Percentiles rank a stretch among this genome's conserved stretches.
These are phyloP conservation scores for Acleris holmiana DNA, from an alignment of 2,888 invertebrate species.

Conservation along the genomic window DNA sequence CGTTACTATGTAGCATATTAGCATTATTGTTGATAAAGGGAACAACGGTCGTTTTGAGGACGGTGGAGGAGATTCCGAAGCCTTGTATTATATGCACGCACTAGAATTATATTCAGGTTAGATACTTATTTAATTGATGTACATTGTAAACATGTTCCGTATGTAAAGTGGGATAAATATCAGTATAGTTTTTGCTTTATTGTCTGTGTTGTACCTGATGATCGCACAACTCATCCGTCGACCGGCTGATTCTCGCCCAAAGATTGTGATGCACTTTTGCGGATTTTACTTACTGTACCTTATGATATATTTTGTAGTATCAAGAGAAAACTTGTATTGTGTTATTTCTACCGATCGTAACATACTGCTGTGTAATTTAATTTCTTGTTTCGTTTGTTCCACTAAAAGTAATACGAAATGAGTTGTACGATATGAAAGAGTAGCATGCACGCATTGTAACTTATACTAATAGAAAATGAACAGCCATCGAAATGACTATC, in stretches of 20 bases:
- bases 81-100: conserved; percentile 30
- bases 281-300: background rate
- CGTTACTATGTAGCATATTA: conserved; percentile 15
- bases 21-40: conserved; percentile 26
- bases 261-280: conserved; percentile 6
- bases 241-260: conserved; percentile 24
- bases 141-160: conserved; percentile 24
- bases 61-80: conserved; percentile 22
- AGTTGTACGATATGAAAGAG: too few species aligned
- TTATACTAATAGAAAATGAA: too few species aligned
- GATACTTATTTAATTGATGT: conserved; percentile 31
- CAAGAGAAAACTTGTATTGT: too few species aligned
- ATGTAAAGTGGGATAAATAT: conserved; percentile 16
- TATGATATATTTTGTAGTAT: background rate
- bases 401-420: too few species aligned
- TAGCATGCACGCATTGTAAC: too few species aligned
- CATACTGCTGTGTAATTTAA: too few species aligned
- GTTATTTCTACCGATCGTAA: too few species aligned
- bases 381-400: too few species aligned
- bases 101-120: conserved; percentile 24
- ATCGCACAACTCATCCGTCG: conserved; percentile 27
- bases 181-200: conserved; percentile 11
- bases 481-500: too few species aligned
- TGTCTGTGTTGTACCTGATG: conserved; percentile 27
- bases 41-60: conserved; percentile 19